Base-by-base conservation (phyloP, 2,113 vertebrate genomes). In the Ammospiza nelsoni region DNA sequence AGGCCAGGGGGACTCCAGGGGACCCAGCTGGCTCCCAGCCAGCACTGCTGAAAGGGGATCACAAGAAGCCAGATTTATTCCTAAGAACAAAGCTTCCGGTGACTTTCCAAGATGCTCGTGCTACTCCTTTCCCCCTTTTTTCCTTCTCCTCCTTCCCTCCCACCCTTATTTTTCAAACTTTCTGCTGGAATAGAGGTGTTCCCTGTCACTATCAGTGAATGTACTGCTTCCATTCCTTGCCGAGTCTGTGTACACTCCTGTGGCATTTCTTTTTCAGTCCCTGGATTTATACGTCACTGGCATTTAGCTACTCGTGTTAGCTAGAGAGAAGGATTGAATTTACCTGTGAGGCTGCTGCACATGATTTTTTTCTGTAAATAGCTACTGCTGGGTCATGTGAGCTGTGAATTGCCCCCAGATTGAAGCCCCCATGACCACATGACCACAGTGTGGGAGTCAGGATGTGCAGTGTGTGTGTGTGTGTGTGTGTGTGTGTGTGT, bases 1-100 rank as follows among this genome's bases (percentile, higher is more conserved):
- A 93, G 74, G 62, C 82, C 82, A 79, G 37, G 63, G 62, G 75
- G 78, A 67, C 78, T 96, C 71, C 95, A 92, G 82, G 78, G 78
- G 82, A 91, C 71, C 62, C 5, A 0, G 22, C 82, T 94, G 90
- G 90, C 87, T 96, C 75, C 11, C 58, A 92, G 95, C 85, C 95
- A 96, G 79, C 54, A 27, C 46, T 76, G 54, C 54, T 96, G 95
- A 96, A 94, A 96, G 63, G 44, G 71, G 49, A 89, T 95, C 92
- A 82, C 81, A 68, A 91, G 74, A 93, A 94, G 37, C 71, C 62
- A 93, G 85, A 93, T 93, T 95, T 93, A 79, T 29, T 95, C 71
- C 67, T 72, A 90, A 76, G 88, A 95, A 90, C 67, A 93, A 94
- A 83, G 94, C 89, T 96, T 93, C 90, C 71, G 2, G 62, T 90